A percentile compares a stretch with the other conserved stretches of the same genome.
These are phyloP conservation scores for Magallana nippona DNA, from an alignment of 2,888 invertebrate genomes.

Conservation along the genomic window DNA sequence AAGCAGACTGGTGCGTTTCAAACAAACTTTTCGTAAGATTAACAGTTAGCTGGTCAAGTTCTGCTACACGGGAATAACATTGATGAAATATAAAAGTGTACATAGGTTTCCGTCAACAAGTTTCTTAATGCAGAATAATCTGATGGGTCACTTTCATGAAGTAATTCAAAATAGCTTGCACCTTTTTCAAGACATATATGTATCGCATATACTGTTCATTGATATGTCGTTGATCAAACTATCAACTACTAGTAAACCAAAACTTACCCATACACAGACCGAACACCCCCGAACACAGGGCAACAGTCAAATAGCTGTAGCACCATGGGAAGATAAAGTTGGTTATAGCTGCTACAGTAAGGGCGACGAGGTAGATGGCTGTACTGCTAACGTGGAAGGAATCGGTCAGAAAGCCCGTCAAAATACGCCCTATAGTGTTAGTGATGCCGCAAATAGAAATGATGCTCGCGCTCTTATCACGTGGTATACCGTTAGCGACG, in stretches of 20 bases:
- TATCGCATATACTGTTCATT: no score
- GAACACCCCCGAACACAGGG: constrained; percentile 66
- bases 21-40: no score
- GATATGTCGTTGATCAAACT: background rate
- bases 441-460: constrained; percentile 75
- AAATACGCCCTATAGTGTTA: constrained; percentile 70
- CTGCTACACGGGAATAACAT: no score
- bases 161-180: no score
- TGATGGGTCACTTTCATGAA: no score
- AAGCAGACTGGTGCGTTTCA: no score
- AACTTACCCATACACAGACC: constrained; percentile 77
- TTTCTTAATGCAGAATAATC: no score
- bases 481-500: constrained; percentile 64
- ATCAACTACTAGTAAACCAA: background rate
- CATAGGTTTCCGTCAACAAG: no score
- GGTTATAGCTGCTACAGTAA: constrained; percentile 64
- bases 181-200: no score
- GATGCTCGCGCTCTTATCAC: constrained; percentile 68
- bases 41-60: no score
- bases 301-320: constrained; percentile 61
- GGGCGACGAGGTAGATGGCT: constrained; percentile 67
- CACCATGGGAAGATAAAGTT: constrained; percentile 71
- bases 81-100: no score
- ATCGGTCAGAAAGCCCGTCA: constrained; percentile 71
- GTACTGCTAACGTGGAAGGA: constrained; percentile 64